phyloP scores from a whole-genome alignment of 1,140 invertebrate genomes.

The Metopolophium dirhodum region DNA sequence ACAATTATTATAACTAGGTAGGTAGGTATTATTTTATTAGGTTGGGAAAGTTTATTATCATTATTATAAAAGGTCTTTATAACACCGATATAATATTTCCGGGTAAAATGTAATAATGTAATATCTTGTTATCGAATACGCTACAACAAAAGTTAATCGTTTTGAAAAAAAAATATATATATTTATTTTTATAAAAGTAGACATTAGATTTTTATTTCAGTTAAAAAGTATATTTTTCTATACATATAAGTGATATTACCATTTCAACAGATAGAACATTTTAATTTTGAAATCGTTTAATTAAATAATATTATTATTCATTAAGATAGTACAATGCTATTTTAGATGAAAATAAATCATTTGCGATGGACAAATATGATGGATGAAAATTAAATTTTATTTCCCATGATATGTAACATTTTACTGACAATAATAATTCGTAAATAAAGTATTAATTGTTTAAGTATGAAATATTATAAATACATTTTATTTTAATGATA shows the following conservation, averaged over 20 bases:
- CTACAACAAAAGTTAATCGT: neutral
- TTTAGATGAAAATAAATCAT: no score
- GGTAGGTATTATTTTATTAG: neutral
- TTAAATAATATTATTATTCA: neutral
- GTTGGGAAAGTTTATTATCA: neutral
- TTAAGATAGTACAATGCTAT: no score
- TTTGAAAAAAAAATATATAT: neutral
- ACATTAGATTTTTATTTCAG: neutral
- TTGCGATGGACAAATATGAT: no score
- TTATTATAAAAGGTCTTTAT: neutral
- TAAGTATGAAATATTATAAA: neutral
- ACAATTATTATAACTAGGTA: neutral
- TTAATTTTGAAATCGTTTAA: neutral
- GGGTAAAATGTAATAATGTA: neutral
- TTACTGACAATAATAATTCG: neutral
- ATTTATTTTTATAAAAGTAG: neutral
- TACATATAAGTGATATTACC: no score
- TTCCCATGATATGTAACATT: no score
- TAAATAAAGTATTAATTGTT: no score
- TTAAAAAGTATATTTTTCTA: neutral
- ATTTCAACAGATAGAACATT: neutral
- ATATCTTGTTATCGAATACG: neutral
- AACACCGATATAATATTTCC: neutral
- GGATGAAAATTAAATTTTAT: no score
- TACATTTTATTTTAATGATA: neutral